phyloP scores from a whole-genome alignment of 2,113 vertebrate species.

The Upupa epops region DNA sequence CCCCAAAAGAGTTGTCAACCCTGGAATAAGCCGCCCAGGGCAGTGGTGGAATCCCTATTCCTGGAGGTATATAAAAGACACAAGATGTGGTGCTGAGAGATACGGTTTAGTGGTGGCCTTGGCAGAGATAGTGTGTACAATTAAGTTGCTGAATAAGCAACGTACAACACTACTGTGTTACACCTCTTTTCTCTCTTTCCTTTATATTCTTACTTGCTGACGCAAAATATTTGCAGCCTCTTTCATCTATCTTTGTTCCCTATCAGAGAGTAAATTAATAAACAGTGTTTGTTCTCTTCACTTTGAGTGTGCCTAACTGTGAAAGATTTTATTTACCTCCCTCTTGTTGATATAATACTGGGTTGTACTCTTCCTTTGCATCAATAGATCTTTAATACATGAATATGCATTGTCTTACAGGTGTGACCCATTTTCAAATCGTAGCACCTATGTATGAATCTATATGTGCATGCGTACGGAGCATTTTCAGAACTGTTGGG shows the following conservation, averaged over 20 bases:
- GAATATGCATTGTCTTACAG: no score
- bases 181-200: not conserved
- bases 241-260: not conserved
- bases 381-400: not conserved
- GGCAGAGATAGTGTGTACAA: not conserved
- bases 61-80: no score
- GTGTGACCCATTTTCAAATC: no score
- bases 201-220: not conserved
- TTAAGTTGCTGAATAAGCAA: not conserved
- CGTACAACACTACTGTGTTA: not conserved
- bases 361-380: not conserved
- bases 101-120: no score
- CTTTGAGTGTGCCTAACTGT: not conserved
- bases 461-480: not conserved
- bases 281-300: not conserved
- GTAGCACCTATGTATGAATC: fast-evolving
- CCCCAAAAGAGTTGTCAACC: no score
- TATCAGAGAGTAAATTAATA: not conserved
- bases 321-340: not conserved
- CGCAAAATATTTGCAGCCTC: not conserved
- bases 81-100: no score
- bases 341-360: not conserved
- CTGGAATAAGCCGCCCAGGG: no score
- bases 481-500: not conserved
- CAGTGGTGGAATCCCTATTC: no score